These are phyloP conservation scores for Andrena haemorrhoa DNA, from an alignment of 2,888 invertebrate genomes.

Conservation along the genomic window DNA sequence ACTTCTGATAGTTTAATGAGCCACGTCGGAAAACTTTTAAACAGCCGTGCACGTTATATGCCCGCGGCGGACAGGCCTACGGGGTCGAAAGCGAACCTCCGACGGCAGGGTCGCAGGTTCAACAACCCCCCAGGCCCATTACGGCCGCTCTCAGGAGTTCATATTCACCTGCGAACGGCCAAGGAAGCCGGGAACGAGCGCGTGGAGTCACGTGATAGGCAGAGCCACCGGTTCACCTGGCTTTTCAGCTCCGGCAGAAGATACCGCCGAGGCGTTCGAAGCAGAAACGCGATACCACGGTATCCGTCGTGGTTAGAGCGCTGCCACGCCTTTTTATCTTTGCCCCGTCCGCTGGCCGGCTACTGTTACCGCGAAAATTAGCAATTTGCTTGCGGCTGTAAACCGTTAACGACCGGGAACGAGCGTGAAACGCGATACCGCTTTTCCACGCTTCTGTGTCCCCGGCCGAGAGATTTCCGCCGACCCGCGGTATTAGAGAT, in stretches of 20 bases:
- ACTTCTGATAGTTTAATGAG: constrained; percentile 74
- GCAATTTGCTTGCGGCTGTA: constrained; percentile 58
- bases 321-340: constrained; percentile 41
- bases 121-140: constrained; percentile 63
- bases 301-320: constrained; percentile 36
- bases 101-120: constrained; percentile 64
- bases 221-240: constrained; percentile 40
- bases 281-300: constrained; percentile 41
- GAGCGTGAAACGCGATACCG: constrained; percentile 27
- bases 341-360: not conserved
- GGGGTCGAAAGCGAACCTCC: constrained; percentile 60
- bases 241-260: constrained; percentile 7
- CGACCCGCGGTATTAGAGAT: not conserved
- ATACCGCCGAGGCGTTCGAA: constrained; percentile 16
- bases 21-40: constrained; percentile 70
- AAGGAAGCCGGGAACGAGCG: constrained; percentile 38
- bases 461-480: not conserved
- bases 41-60: constrained; percentile 64
- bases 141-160: constrained; percentile 28
- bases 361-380: constrained; percentile 59
- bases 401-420: constrained; percentile 43
- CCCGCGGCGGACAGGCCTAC: constrained; percentile 58
- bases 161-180: constrained; percentile 42
- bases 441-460: not conserved
- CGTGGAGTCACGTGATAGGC: constrained; percentile 50